Evolutionary conservation across 64 coral and sea anemone genomes (phyloP), one percentile per base, ranked within the genome.

Genomic region (Montipora efflorescens): DNA sequence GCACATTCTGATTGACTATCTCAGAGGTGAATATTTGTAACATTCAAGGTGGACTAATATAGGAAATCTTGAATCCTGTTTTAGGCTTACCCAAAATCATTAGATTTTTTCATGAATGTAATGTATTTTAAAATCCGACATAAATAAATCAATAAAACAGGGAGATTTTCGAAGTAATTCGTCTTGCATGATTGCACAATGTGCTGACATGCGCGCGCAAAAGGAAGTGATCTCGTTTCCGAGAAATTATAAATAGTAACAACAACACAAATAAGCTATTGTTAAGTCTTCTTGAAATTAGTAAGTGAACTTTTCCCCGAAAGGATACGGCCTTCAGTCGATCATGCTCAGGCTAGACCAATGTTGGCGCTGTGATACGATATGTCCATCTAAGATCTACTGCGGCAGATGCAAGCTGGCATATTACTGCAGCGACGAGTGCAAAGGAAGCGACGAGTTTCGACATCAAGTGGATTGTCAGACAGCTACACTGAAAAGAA

Each of bases 391-490:
- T 14, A 84, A 82, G 43, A 47, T 83, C 7, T 46, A 18, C 44
- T 95, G 94, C 88, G 61, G 57, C 47, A 67, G 14, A 84, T 84
- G 81, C 81, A 59, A 36, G 19, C 74, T 92, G 44, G 90, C 94
- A 5, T 88, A 62, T 44, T 95, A 95, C 59, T 95, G 94, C 55
- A 88, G 90, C 66, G 73, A 83, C n/a, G 7, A 82, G 12, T 95
- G 94, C 59, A 59, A 69, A 25, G 47, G 79, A 10, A 79, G 55
- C 9, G 90, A 95, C 36, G 25, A 88, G 78, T 95, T 73, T 58
- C 59, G 94, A 53, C 94, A 95, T 48, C 84, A 79, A 52, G 89
- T 87, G 10, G 94, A 95, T 46, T 95, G 94, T 43, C 61, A 92
- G 70, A 80, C 89, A 0, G 90, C 81, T 58, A 47, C 76, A 14